Evolutionary conservation across 2,797 vertebrate genomes (phyloP), one percentile per base, ranked within the genome.

Genomic region (Phalloptychus januarius): DNA sequence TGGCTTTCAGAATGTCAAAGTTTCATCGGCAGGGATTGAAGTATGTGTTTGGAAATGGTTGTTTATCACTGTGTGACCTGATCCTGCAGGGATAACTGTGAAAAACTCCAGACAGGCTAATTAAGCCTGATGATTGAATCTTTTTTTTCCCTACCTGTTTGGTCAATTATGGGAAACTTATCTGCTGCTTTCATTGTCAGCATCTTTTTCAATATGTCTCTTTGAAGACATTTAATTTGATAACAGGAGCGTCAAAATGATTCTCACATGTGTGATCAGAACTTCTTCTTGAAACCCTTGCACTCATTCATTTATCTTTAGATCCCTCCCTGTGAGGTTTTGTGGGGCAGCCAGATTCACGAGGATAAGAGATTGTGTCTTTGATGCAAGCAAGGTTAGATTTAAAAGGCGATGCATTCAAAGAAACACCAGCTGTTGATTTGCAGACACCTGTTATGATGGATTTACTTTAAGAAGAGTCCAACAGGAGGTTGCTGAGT

Each of bases 71-170:
- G 50, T 6, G 42, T 77, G 72, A 86, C 70, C 77, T 25, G 36
- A 67, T 67, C 36, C 63, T 50, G 46, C 38, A 76, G 74, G 33
- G 71, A 79, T 74, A 58, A 72, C 40, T 28, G 28, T 54, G 69
- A 58, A 81, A 84, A 74, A 33, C 56, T 63, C 25, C 63, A 81
- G 75, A 75, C 77, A 73, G 5, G 52, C 48, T n/a, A 36, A 50
- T 74, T 42, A 67, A 36, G 52, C 1, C 44, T 52, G 42, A 5
- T 31, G 58, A 87, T 83, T 65, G 77, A 83, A 71, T 85, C 86
- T 89, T 87, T 88, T 38, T 25, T 40, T 20, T 3, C 2, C 23
- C 5, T 31, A 23, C 90, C 86, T 90, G 85, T 84, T 84, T 77
- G 78, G 71, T 83, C 38, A 45, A 69, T 42, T 5, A 69, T 69